These are phyloP conservation scores for Blastomussa wellsi DNA, from an alignment of 92 coral and sea anemone genomes.

Conservation along the genomic window DNA sequence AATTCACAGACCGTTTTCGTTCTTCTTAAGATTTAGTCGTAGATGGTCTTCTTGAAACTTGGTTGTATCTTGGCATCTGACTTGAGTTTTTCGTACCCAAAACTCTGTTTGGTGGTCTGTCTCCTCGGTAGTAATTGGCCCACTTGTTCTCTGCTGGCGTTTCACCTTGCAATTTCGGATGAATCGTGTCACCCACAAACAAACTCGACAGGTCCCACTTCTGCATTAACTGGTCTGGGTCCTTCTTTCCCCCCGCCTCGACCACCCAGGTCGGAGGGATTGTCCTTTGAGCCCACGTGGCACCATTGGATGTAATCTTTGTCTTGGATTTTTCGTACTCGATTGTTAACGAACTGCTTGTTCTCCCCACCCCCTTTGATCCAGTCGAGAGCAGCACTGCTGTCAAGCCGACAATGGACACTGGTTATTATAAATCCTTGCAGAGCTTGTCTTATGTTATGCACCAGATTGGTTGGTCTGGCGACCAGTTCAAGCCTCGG, in stretches of 20 bases:
- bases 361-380: too few relatives aligned
- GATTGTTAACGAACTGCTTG: too few relatives aligned
- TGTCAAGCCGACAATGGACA: too few relatives aligned
- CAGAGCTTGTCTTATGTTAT: too few relatives aligned
- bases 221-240: neutral
- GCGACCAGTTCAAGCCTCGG: too few relatives aligned
- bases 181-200: neutral
- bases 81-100: slow-evolving; percentile 28
- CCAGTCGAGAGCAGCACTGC: too few relatives aligned
- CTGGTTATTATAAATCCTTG: too few relatives aligned
- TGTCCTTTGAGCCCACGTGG: too few relatives aligned
- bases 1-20: neutral
- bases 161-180: neutral
- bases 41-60: slow-evolving; percentile 30
- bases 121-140: slow-evolving; percentile 20
- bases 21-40: slow-evolving; percentile 22
- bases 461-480: too few relatives aligned
- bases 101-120: neutral
- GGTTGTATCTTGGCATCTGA: slow-evolving; percentile 8
- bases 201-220: neutral
- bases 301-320: too few relatives aligned
- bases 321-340: too few relatives aligned
- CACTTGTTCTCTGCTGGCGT: neutral
- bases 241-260: neutral
- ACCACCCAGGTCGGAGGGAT: too few relatives aligned